Evolutionary conservation across 2,888 invertebrate species (phyloP).

Genomic region (Molanna angustata): DNA sequence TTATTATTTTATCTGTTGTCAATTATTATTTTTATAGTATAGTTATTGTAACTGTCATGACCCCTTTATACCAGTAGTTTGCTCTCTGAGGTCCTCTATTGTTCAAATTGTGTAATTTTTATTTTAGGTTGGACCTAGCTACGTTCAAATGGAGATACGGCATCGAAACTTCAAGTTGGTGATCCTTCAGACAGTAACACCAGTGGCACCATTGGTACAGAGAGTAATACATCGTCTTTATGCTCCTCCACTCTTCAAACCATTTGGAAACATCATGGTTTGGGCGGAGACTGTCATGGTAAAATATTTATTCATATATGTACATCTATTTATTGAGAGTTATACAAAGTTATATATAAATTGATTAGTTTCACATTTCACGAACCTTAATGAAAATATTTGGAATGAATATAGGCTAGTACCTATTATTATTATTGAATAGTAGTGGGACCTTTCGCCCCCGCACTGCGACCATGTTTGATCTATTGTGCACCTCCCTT

Average conservation of each 20-base stretch:
- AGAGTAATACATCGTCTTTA: constrained; percentile 76
- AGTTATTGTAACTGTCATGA: background rate
- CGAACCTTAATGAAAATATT: no score
- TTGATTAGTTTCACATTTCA: no score
- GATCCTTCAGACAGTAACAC: constrained; percentile 75
- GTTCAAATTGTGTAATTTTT: background rate
- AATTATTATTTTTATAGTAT: background rate
- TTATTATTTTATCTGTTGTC: background rate
- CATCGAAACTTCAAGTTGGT: constrained; percentile 58
- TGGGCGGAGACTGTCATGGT: constrained; percentile 70
- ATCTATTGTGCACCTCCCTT: no score
- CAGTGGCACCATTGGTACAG: constrained; percentile 73
- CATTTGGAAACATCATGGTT: constrained; percentile 64
- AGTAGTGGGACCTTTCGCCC: no score
- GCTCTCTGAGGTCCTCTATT: no score
- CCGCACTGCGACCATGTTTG: no score
- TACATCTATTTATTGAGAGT: no score
- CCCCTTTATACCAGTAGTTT: no score
- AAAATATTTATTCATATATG: no score
- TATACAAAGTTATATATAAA: no score
- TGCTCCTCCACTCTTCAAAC: constrained; percentile 58
- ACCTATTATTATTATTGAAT: no score
- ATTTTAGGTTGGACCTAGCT: constrained; percentile 68
- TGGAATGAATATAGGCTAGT: no score
- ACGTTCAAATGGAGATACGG: constrained; percentile 67